Percentiles rank a stretch among this genome's conserved stretches.
These are phyloP conservation scores for Dipodomys spectabilis DNA, from an alignment of 2,113 vertebrate genomes.

Conservation along the genomic window DNA sequence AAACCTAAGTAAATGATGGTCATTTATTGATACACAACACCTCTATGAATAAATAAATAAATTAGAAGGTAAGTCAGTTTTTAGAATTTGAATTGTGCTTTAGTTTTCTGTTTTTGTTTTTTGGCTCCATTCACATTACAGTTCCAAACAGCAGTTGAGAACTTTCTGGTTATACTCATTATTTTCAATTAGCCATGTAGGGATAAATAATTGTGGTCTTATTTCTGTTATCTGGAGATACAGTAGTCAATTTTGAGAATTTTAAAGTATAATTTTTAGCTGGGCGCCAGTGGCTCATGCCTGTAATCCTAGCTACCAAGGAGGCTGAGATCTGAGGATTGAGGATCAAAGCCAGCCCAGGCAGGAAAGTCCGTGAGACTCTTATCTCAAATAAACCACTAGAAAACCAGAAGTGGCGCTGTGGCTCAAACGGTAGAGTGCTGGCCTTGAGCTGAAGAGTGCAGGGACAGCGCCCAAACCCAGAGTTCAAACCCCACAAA, in stretches of 20 bases:
- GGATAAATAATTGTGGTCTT: not conserved
- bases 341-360: too few species aligned
- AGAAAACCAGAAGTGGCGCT: too few species aligned
- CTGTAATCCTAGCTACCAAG: too few species aligned
- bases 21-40: not conserved
- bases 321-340: too few species aligned
- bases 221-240: not conserved
- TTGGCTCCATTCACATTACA: not conserved
- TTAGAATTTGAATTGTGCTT: conserved; percentile 28
- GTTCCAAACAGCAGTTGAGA: not conserved
- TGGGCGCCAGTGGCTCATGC: too few species aligned
- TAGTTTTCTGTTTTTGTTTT: not conserved
- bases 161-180: not conserved
- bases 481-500: too few species aligned
- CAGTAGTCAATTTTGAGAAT: not conserved
- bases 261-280: not conserved
- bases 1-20: not conserved
- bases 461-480: too few species aligned
- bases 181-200: not conserved
- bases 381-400: too few species aligned
- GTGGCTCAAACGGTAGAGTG: too few species aligned
- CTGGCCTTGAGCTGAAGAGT: too few species aligned
- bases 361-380: too few species aligned
- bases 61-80: not conserved
- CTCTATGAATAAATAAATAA: not conserved